phyloP scores from a whole-genome alignment of 1,140 invertebrate species.

The Drosophila bipectinata region DNA sequence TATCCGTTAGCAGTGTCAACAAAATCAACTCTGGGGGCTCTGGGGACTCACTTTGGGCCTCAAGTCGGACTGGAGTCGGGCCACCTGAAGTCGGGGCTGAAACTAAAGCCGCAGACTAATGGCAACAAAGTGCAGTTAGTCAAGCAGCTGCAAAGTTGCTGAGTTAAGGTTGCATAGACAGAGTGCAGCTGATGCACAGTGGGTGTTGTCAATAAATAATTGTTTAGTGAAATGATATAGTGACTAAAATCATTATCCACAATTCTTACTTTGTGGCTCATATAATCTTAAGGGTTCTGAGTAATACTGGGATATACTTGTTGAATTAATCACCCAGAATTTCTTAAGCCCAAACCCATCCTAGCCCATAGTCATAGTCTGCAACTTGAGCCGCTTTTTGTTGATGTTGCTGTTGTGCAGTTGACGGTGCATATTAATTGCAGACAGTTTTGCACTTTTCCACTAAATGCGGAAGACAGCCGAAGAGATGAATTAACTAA shows the following conservation, averaged over 20 bases:
- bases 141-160: constrained; percentile 69
- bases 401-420: constrained; percentile 21
- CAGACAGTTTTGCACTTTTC: constrained; percentile 44
- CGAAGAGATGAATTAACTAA: constrained; percentile 40
- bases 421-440: constrained; percentile 49
- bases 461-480: constrained; percentile 50
- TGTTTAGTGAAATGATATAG: not conserved
- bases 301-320: not conserved
- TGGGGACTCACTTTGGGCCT: constrained; percentile 9
- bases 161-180: constrained; percentile 52
- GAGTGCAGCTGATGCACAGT: constrained; percentile 40
- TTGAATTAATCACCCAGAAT: constrained; percentile 1
- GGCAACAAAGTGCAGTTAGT: constrained; percentile 71
- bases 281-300: not conserved
- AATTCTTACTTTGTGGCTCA: not conserved
- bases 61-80: constrained; percentile 3
- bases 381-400: constrained; percentile 30
- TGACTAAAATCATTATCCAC: not conserved
- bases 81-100: constrained; percentile 14
- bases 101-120: constrained; percentile 54
- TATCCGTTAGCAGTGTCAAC: constrained; percentile 74
- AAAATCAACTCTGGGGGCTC: constrained; percentile 45
- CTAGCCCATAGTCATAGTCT: constrained; percentile 8
- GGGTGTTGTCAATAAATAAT: constrained; percentile 6
- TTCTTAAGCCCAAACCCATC: not conserved